Evolutionary conservation across 2,888 invertebrate genomes (phyloP).

Genomic region (Heteromurus nitidus): DNA sequence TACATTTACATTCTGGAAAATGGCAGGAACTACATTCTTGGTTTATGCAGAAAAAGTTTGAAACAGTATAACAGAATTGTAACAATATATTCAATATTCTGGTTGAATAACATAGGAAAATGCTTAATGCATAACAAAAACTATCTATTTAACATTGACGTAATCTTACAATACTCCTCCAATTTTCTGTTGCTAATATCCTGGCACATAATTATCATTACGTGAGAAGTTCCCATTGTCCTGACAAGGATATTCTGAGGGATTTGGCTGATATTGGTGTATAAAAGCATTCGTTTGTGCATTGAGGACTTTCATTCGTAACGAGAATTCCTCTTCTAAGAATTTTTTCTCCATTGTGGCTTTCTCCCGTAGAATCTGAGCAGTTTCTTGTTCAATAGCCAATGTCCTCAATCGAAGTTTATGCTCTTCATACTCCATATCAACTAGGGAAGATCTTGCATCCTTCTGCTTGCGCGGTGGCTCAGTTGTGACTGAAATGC

Average conservation of each 20-base stretch:
- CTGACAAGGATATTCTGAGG: background rate
- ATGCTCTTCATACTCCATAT: constrained; percentile 37
- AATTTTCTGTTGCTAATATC: background rate
- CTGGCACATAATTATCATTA: background rate
- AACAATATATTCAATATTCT: no score
- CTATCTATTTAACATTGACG: background rate
- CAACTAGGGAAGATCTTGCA: background rate
- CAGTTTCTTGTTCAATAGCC: background rate
- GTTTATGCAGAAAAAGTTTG: no score
- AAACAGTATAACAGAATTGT: no score
- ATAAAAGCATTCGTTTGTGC: no score
- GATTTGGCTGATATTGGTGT: no score
- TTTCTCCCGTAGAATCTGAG: background rate
- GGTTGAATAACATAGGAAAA: no score
- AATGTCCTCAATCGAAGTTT: constrained; percentile 2
- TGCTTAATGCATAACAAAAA: background rate
- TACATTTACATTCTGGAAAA: no score
- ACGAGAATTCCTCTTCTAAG: background rate
- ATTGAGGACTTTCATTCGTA: background rate
- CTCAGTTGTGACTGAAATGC: background rate
- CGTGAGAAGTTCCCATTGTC: background rate
- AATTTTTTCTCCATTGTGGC: background rate
- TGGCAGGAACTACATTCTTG: no score
- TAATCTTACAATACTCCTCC: no score
- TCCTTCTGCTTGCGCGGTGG: background rate